Evolutionary conservation across 2,113 vertebrate species (phyloP), one percentile per base, ranked within the genome.

Genomic region (Octodon degus): DNA sequence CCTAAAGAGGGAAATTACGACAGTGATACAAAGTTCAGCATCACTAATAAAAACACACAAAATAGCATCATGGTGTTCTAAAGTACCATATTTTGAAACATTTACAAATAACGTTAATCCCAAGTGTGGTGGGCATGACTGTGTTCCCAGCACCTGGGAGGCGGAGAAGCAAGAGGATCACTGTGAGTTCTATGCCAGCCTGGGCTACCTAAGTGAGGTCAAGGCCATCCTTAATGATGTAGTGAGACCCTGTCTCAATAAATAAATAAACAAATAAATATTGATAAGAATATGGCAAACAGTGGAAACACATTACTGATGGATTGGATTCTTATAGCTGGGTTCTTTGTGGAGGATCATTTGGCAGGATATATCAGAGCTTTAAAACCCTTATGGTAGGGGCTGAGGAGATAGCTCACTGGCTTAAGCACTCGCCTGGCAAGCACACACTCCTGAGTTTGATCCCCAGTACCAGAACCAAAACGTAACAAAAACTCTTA

Each of bases 31-130:
- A 17, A 80, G 47, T 80, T 95, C 7, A 50, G 40, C 7, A n/a
- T 90, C 47, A 40, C 37, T 91, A 92, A 24, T 76, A 89, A 86
- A 19, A 80, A 93, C 76, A 55, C 43, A 4, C 10, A 62, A 81
- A 67, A 80, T n/a, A 55, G 6, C 25, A 62, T 89, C 4, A 37
- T 25, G 14, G 24, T 68, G 7, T 37, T 43, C 58, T 93, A 90
- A 90, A 90, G 68, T 72, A 24, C 68, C 90, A 89, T 63, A 62
- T 86, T 70, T 88, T 40, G 10, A 50, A 96, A 86, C 24, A 70
- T 37, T 68, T 24, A 43, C 53, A 83, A 68, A 81, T 81, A 67
- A 27, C 43, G 40, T 76, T 79, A 27, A 77, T 70, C 34, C 68
- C 17, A 17, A 37, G 34, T 2, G 6, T 37, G 7, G 17, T 70